phyloP scores from a whole-genome alignment of 37 sponge, comb jelly and placozoan genomes.

The Halichondria panicea region DNA sequence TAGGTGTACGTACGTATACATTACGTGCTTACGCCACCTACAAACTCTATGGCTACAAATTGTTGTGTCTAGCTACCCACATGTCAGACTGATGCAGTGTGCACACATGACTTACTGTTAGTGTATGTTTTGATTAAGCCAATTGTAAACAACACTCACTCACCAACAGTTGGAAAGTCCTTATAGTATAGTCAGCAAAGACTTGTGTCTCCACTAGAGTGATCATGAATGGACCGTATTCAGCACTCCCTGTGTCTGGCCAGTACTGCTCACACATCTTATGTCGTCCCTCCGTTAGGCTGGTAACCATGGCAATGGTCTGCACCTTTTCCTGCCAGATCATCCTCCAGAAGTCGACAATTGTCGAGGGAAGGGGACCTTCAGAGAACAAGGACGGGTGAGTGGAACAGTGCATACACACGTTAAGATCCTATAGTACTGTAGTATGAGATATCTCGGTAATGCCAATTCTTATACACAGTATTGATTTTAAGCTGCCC shows the following conservation, averaged over 20 bases:
- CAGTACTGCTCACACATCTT: constrained; percentile 49
- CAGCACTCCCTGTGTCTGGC: constrained; percentile 19
- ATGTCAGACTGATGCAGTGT: too few relatives aligned
- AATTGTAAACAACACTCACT: too few relatives aligned
- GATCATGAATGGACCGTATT: constrained; percentile 41
- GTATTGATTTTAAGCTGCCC: too few relatives aligned
- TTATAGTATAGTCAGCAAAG: constrained; percentile 37
- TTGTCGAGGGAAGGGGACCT: constrained; percentile 27
- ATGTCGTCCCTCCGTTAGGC: constrained; percentile 24
- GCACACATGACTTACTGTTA: too few relatives aligned
- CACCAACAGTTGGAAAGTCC: constrained; percentile 18
- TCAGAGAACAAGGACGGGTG: neutral
- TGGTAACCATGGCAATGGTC: constrained; percentile 45
- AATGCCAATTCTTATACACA: neutral
- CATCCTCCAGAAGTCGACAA: constrained; percentile 43
- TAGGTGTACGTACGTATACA: too few relatives aligned
- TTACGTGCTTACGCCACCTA: too few relatives aligned
- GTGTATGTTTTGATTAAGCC: too few relatives aligned
- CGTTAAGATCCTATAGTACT: neutral
- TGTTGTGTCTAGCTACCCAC: too few relatives aligned
- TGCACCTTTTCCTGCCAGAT: constrained; percentile 54
- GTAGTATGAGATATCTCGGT: neutral
- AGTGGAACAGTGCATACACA: too few relatives aligned
- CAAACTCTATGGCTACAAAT: too few relatives aligned
- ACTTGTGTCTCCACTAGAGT: constrained; percentile 23